A percentile compares a stretch with the other conserved stretches of the same genome.
Evolutionary conservation across 2,888 invertebrate genomes (phyloP).

Genomic region (Microplitis deprimator): DNA sequence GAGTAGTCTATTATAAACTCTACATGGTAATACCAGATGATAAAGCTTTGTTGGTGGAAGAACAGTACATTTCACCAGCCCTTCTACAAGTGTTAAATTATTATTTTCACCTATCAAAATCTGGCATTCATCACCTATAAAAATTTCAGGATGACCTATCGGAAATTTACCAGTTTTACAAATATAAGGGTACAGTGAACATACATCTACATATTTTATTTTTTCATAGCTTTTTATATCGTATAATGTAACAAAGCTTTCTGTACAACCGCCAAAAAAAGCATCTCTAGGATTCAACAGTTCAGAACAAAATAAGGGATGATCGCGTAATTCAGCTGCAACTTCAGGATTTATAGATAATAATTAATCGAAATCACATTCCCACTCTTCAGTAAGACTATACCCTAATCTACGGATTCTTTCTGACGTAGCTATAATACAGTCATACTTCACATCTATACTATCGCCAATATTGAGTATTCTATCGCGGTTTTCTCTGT

Average conservation of each 20-base stretch:
- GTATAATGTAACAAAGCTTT: too few relatives aligned
- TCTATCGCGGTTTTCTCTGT: too few relatives aligned
- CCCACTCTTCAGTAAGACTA: neutral
- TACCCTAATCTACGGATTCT: neutral
- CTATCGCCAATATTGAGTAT: too few relatives aligned
- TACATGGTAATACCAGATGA: conserved; percentile 58
- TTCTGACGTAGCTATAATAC: too few relatives aligned
- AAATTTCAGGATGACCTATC: too few relatives aligned
- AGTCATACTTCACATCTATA: neutral
- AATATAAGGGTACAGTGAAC: conserved; percentile 56
- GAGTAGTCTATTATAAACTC: conserved; percentile 55
- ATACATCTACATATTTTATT: conserved; percentile 56
- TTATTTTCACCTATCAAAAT: neutral
- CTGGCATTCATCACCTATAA: neutral
- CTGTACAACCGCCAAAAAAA: conserved; percentile 8
- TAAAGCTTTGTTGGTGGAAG: conserved; percentile 51
- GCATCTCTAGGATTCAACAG: neutral
- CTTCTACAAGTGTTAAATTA: conserved; percentile 38
- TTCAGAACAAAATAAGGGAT: neutral
- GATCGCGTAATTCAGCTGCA: neutral
- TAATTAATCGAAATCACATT: neutral
- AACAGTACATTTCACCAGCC: conserved; percentile 51
- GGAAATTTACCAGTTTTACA: conserved; percentile 22
- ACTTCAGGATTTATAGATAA: neutral
- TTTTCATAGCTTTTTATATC: too few relatives aligned